Conservation (phyloP, 2,888 invertebrate species). For the Nesidiocoris tenuis region DNA sequence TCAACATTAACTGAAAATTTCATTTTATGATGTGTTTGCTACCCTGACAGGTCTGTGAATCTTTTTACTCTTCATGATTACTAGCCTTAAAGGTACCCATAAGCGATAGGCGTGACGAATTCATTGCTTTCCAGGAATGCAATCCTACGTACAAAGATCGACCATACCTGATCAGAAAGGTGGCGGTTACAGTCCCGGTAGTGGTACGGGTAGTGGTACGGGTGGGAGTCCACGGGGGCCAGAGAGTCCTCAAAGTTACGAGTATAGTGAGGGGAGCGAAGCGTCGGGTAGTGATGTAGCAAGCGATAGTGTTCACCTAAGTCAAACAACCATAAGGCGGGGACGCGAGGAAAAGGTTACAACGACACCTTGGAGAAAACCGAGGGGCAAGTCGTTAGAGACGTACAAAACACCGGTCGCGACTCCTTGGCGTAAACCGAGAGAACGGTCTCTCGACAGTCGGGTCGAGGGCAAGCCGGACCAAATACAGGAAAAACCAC, state of each 20-base stretch:
- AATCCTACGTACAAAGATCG: conserved; percentile 55
- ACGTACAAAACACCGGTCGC: conserved; percentile 14
- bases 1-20: no score
- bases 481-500: background rate
- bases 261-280: conserved; percentile 27
- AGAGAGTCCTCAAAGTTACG: conserved; percentile 20
- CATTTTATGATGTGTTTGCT: no score
- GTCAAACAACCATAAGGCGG: conserved; percentile 1
- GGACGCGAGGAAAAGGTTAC: conserved; percentile 5
- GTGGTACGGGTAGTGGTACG: conserved; percentile 14
- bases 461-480: background rate
- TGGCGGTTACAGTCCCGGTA: conserved; percentile 54
- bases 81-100: no score
- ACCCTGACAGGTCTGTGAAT: no score
- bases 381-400: conserved; percentile 47
- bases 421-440: conserved; percentile 47
- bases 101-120: conserved; percentile 20
- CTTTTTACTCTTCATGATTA: no score
- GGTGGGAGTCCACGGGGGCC: conserved; percentile 22
- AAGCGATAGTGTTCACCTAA: conserved; percentile 24
- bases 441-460: conserved; percentile 48
- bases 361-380: conserved; percentile 46
- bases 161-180: conserved; percentile 55
- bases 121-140: conserved; percentile 17
- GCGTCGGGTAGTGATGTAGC: conserved; percentile 14